Evolutionary conservation across 2,113 vertebrate genomes (phyloP), one percentile per base, ranked within the genome.

Genomic region (Oxyruncus cristatus): DNA sequence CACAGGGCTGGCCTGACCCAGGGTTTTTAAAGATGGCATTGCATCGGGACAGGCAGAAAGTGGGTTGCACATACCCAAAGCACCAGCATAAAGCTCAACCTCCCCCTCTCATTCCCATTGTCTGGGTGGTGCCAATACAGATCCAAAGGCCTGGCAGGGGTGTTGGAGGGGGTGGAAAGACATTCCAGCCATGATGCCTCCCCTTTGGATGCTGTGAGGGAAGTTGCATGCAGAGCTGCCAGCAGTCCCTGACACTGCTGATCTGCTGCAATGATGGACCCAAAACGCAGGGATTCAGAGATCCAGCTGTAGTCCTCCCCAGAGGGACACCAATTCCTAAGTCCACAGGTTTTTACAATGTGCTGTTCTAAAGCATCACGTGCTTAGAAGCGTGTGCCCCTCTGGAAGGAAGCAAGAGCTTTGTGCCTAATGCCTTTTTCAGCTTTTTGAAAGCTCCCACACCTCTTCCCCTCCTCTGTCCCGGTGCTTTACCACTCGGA

Each of bases 71-170:
- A 5, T 15, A 58, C 24, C 62, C 49, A 32, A n/a, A 59, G 44
- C 65, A 91, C 33, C 33, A 56, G n/a, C 62, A 47, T 8, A 75
- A 81, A 71, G 63, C 33, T 84, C 80, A 75, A 32, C 47, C 30
- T 59, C 16, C 35, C 11, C 11, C 5, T 14, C 27, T 32, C 55
- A 15, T 67, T 61, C 87, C 61, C 53, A 1, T 35, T 15, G 37
- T 47, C 65, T 2, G 2, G 47, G 41, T 52, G 1, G 1, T 61
- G 39, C 55, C 2, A 3, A 24, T 37, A 23, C n/a, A 11, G 46
- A 62, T 87, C 65, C 73, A 28, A 76, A 92, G 42, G 63, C 59
- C 53, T 44, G 35, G 47, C 84, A 59, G 61, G 87, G 72, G 27
- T 68, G 52, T n/a, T 47, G 33, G 58, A 72, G 33, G 9, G 42